Conservation (phyloP, 2,797 vertebrate species). For the Mareca strepera region DNA sequence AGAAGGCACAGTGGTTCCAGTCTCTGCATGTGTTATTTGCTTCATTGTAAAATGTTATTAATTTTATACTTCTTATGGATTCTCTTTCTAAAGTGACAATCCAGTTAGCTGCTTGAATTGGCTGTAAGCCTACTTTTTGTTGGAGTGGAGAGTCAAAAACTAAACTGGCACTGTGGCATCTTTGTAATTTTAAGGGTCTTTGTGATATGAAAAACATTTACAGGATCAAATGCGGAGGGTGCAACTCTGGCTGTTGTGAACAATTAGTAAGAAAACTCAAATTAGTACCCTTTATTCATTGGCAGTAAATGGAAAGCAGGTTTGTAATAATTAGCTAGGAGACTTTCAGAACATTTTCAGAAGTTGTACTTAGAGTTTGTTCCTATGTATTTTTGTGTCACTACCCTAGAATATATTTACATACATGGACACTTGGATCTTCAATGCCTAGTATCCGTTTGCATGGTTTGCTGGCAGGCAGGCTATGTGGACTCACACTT, state of each 20-base stretch:
- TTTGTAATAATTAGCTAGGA: background rate
- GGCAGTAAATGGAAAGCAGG: background rate
- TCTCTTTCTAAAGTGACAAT: background rate
- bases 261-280: background rate
- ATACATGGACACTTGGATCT: background rate
- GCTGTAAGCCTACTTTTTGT: background rate
- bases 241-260: background rate
- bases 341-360: background rate
- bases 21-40: background rate
- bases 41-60: background rate
- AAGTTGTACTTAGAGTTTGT: background rate
- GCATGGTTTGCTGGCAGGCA: background rate
- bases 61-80: background rate
- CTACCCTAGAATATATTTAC: conserved; percentile 23
- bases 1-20: background rate
- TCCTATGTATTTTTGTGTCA: background rate
- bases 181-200: background rate
- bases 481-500: conserved; percentile 9
- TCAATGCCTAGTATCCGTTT: background rate
- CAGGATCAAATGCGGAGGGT: background rate
- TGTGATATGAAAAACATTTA: background rate
- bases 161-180: background rate
- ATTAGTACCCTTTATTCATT: background rate
- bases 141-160: background rate
- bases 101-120: background rate